These are phyloP conservation scores for Alligator sinensis DNA, from an alignment of 2,113 vertebrate species.

Conservation along the genomic window DNA sequence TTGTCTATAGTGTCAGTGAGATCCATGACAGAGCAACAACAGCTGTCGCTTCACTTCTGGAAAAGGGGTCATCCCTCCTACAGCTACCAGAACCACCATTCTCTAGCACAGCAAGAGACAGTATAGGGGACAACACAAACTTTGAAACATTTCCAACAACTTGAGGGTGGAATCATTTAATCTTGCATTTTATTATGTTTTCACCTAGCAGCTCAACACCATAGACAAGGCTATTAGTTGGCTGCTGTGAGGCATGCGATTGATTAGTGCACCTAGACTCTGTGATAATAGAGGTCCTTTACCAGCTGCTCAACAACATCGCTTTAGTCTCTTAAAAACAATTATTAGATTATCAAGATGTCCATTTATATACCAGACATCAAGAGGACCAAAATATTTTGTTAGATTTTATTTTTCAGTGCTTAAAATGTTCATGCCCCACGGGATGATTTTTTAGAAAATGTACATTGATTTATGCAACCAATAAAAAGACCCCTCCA, in stretches of 20 bases:
- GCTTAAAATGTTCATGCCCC: not conserved
- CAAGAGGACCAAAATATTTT: not conserved
- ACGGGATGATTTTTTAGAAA: not conserved
- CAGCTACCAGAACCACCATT: not conserved
- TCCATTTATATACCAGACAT: not conserved
- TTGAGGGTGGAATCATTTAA: rapidly evolving
- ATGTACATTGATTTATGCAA: conserved; percentile 11
- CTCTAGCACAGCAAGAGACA: not conserved
- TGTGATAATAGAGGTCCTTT: not conserved
- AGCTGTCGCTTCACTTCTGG: rapidly evolving
- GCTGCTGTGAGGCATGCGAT: not conserved
- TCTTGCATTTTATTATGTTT: not conserved
- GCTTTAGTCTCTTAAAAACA: not conserved
- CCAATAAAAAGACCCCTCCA: not conserved
- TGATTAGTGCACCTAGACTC: not conserved
- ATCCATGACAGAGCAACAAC: not conserved
- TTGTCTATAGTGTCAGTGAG: not conserved
- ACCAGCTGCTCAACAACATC: not conserved
- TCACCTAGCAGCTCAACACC: rapidly evolving
- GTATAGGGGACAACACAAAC: not conserved
- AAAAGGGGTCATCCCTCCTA: rapidly evolving
- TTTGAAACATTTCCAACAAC: not conserved
- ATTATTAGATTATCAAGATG: not conserved
- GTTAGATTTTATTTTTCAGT: not conserved
- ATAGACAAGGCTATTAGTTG: not conserved